phyloP scores from a whole-genome alignment of 2,113 vertebrate genomes.

The Corvus moneduloides region DNA sequence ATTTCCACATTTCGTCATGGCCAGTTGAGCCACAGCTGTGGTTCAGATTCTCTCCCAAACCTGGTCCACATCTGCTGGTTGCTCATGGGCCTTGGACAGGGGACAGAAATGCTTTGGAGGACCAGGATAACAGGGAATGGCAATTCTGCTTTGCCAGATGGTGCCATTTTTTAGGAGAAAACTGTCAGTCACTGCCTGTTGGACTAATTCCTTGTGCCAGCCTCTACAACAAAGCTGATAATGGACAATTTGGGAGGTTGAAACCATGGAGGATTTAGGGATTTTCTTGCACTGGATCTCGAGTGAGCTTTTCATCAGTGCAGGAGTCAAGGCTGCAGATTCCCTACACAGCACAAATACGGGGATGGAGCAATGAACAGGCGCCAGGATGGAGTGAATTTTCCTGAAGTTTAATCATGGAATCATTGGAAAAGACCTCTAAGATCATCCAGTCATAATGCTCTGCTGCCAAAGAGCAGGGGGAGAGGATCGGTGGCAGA shows the following conservation, averaged over 20 bases:
- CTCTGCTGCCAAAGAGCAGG: neutral
- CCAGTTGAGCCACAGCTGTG: neutral
- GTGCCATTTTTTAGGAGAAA: neutral
- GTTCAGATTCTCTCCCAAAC: neutral
- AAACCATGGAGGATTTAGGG: neutral
- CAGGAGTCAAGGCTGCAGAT: neutral
- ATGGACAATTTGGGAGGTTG: neutral
- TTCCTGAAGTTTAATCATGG: neutral
- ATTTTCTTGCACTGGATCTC: neutral
- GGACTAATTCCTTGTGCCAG: neutral
- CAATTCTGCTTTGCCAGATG: conserved; percentile 19
- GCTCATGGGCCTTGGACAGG: neutral
- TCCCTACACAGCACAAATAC: neutral
- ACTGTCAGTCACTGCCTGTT: conserved; percentile 22
- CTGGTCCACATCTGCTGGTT: neutral
- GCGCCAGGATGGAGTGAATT: neutral
- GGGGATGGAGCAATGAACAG: neutral
- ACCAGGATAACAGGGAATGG: neutral
- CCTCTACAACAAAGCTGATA: neutral
- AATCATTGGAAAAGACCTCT: neutral
- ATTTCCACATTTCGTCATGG: neutral
- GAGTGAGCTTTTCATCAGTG: neutral
- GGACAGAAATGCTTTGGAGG: neutral
- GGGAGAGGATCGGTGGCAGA: neutral
- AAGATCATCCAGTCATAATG: neutral